Conservation (phyloP, 1,140 invertebrate genomes). For the Lanistes nyassanus region DNA sequence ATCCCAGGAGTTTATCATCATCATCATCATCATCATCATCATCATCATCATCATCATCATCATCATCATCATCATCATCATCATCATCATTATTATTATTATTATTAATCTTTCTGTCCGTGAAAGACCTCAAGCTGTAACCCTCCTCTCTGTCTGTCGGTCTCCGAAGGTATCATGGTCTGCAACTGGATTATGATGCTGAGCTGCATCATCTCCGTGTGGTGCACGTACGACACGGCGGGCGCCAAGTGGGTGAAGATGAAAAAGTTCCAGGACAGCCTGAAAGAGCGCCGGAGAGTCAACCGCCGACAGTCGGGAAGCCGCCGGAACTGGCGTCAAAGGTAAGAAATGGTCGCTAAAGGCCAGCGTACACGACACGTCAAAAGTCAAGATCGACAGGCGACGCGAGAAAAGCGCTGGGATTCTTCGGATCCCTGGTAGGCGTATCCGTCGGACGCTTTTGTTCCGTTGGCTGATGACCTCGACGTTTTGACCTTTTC, state of each 20-base stretch:
- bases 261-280: conserved; percentile 87
- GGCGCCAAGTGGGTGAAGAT: conserved; percentile 94
- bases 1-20: no score
- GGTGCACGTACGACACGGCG: conserved; percentile 89
- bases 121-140: no score
- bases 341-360: conserved; percentile 69
- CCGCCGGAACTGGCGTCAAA: conserved; percentile 87
- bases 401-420: no score
- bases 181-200: conserved; percentile 83
- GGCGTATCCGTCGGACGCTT: not conserved
- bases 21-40: conserved; percentile 6
- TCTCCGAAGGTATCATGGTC: conserved; percentile 77
- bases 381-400: no score
- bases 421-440: not conserved
- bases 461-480: not conserved
- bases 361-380: no score
- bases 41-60: conserved; percentile 6
- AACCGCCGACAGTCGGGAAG: conserved; percentile 81
- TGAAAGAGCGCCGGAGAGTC: conserved; percentile 79
- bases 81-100: no score
- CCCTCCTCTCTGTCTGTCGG: no score
- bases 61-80: conserved; percentile 6
- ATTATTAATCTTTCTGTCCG: no score
- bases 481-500: not conserved
- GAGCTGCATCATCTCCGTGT: conserved; percentile 80